Base-by-base conservation (phyloP, 2,888 invertebrate species). In the Bombylius major region DNA sequence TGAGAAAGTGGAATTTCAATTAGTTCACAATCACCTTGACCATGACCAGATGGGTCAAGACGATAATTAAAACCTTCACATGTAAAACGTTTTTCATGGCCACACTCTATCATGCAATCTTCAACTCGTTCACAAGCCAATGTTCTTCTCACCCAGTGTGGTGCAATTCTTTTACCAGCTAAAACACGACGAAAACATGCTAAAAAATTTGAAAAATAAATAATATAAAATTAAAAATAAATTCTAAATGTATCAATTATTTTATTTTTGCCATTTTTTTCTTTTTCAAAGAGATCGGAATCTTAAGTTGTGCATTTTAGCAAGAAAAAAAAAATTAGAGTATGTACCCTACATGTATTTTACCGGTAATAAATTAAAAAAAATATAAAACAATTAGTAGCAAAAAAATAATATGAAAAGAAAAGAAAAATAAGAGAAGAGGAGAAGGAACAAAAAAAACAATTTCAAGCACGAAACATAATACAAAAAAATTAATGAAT, bases 1-100 rank as follows among this genome's bases (percentile, higher is more conserved):
- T 82, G 79, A 61, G 82, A 77, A 50, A 86, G 77, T 0, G 89
- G 86, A 51, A 84, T 77, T 12, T 87, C 83, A 62, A 87, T 81
- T 55, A 89, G 73, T 70, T 89, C 89, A 66, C 89, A 89, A 33
- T 85, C 82, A 11, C 88, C 87, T 71, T 84, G 84, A 1, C 83
- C 83, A 56, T 83, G 79, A 61, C 84, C 84, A 0, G 80, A 77
- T 1, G 81, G 80, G 69, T 86, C 87, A 66, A 86, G 84, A 80
- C 87, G 82, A 75, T 88, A 89, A 70, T 89, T 89, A 67, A 89
- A 90, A 62, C 89, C 89, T 72, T 88, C 87, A 67, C 90, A 90
- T 61, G 80, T 79, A 67, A 89, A 89, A 53, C 81, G 76, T 65
- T 80, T 82, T 68, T 89, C 89, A 7, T 79, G 78, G 4, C 84